These are phyloP conservation scores for Dermatophagoides farinae DNA, from an alignment of 1,140 invertebrate genomes.

Conservation along the genomic window DNA sequence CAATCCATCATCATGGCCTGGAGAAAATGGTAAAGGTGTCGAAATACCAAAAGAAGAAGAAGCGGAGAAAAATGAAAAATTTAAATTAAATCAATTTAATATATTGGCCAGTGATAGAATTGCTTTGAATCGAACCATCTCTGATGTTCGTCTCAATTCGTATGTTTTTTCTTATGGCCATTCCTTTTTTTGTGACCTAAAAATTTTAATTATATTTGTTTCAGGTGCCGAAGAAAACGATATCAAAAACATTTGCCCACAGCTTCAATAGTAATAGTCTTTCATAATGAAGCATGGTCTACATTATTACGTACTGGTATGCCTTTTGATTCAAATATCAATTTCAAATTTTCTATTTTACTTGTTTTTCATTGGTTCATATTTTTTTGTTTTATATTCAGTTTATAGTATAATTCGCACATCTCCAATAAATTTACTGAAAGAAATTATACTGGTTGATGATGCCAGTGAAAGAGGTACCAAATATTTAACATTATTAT, in stretches of 20 bases:
- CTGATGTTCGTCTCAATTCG: slow-evolving; percentile 66
- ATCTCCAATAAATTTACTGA: slow-evolving; percentile 25
- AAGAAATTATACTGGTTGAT: slow-evolving; percentile 33
- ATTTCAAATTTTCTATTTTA: not conserved
- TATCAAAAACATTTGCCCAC: slow-evolving; percentile 19
- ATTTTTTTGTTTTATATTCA: not conserved
- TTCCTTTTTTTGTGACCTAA: not conserved
- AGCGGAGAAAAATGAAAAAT: slow-evolving; percentile 72
- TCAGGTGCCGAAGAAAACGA: slow-evolving; percentile 18
- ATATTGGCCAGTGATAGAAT: slow-evolving; percentile 92
- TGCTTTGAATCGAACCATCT: slow-evolving; percentile 77
- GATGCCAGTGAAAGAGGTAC: slow-evolving; percentile 29
- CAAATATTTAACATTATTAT: slow-evolving; percentile 12
- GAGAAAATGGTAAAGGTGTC: slow-evolving; percentile 74
- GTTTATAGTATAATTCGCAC: slow-evolving; percentile 30
- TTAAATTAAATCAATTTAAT: slow-evolving; percentile 92
- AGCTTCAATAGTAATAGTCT: slow-evolving; percentile 31
- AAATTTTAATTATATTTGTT: not conserved
- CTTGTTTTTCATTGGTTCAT: not conserved
- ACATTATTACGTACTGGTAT: slow-evolving; percentile 28
- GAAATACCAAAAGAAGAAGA: slow-evolving; percentile 61
- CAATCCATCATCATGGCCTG: slow-evolving; percentile 38
- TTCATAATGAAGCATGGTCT: slow-evolving; percentile 34
- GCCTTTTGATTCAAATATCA: not conserved
- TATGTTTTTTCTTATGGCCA: not conserved